phyloP scores from a whole-genome alignment of 2,888 invertebrate species.

The Pachydiplax longipennis region DNA sequence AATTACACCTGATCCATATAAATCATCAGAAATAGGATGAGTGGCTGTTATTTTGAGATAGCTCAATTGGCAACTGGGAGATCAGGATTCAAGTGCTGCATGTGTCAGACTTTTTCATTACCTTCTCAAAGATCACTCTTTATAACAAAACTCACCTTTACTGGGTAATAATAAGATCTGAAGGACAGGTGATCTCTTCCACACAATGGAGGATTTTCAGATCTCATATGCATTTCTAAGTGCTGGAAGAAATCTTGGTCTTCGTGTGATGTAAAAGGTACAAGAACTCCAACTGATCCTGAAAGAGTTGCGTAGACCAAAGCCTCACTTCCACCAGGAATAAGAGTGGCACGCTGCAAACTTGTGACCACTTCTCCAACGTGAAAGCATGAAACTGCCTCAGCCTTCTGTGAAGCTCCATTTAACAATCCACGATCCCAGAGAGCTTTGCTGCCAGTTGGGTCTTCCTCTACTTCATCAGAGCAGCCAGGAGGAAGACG shows the following conservation, averaged over 20 bases:
- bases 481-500: constrained; percentile 88
- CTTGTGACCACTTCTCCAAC: constrained; percentile 95
- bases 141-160: constrained; percentile 72
- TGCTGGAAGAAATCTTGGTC: constrained; percentile 99
- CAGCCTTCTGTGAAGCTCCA: constrained; percentile 97
- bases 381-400: constrained; percentile 91
- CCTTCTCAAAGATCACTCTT: background rate
- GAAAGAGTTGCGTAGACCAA: constrained; percentile 95
- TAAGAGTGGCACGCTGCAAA: constrained; percentile 88
- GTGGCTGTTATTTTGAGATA: no score
- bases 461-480: constrained; percentile 99
- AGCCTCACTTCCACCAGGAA: constrained; percentile 97
- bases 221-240: constrained; percentile 99
- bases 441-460: constrained; percentile 96
- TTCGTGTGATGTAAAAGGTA: constrained; percentile 94
- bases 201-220: constrained; percentile 94
- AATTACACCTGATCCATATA: no score
- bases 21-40: no score
- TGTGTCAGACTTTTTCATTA: no score
- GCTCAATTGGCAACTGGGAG: no score
- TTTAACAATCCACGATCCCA: constrained; percentile 93
- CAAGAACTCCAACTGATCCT: constrained; percentile 89
- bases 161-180: constrained; percentile 96
- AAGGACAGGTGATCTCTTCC: constrained; percentile 97
- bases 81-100: no score